Evolutionary conservation across 2,888 invertebrate species (phyloP).

Genomic region (Lepidochitona cinerea): DNA sequence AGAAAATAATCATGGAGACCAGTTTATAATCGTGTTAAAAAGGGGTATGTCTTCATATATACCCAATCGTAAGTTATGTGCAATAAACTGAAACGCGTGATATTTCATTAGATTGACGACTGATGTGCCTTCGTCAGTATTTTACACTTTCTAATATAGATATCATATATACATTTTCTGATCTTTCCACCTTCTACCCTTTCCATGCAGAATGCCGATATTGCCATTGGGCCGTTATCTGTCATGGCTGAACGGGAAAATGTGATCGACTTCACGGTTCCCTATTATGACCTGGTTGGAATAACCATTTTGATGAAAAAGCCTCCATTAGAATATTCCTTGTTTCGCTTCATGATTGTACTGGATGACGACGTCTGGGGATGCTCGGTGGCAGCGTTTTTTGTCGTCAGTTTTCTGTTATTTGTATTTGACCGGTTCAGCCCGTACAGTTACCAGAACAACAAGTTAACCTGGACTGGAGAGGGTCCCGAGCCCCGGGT

Average conservation of each 20-base stretch:
- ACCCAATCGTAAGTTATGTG: no score
- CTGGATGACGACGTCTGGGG: conserved; percentile 97
- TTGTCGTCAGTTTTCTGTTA: conserved; percentile 80
- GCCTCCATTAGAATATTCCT: conserved; percentile 88
- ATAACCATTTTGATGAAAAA: conserved; percentile 96
- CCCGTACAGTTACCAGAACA: conserved; percentile 89
- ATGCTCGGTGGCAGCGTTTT: conserved; percentile 73
- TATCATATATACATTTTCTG: no score
- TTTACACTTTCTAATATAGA: no score
- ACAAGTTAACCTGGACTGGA: conserved; percentile 77
- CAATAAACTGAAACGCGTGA: no score
- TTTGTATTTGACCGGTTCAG: conserved; percentile 98
- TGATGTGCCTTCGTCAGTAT: no score
- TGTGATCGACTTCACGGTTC: conserved; percentile 97
- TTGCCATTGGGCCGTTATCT: conserved; percentile 92
- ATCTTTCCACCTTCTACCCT: no score
- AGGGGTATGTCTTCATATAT: no score
- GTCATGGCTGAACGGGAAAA: conserved; percentile 94
- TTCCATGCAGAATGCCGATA: conserved; percentile 82
- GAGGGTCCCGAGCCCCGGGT: conserved; percentile 88
- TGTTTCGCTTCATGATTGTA: conserved; percentile 97
- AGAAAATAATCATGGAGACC: no score
- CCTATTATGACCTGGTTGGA: conserved; percentile 97
- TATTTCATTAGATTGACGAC: no score
- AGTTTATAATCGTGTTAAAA: no score